These are phyloP conservation scores for Podarcis cretensis DNA, from an alignment of 2,113 vertebrate species.

Conservation along the genomic window DNA sequence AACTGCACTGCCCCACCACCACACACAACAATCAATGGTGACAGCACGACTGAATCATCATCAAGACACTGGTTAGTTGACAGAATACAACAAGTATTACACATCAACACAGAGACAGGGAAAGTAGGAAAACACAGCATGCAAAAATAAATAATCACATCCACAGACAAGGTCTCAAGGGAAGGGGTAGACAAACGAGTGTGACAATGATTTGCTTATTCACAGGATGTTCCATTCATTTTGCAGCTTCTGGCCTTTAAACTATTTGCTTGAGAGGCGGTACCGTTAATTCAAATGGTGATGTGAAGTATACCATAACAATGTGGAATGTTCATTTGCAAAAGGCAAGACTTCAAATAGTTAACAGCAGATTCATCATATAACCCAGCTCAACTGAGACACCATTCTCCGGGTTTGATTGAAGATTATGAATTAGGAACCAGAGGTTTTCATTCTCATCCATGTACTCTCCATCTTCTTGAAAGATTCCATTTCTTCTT, in stretches of 20 bases:
- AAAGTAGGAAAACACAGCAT: slow-evolving; percentile 13
- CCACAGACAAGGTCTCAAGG: neutral
- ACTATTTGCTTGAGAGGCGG: neutral
- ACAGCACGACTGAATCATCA: neutral
- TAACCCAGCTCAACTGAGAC: neutral
- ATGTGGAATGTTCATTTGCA: neutral
- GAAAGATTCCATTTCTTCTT: neutral
- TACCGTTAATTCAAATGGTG: neutral
- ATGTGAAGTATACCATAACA: neutral
- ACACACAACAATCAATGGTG: neutral
- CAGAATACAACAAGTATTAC: neutral
- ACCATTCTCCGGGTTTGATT: slow-evolving; percentile 8
- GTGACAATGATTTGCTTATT: neutral
- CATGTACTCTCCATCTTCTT: slow-evolving; percentile 4
- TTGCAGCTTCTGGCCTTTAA: neutral
- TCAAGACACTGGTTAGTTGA: slow-evolving; percentile 26
- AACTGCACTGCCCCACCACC: neutral
- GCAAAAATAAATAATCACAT: slow-evolving; percentile 26
- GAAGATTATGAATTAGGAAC: slow-evolving; percentile 2
- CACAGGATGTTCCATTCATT: neutral
- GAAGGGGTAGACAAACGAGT: slow-evolving; percentile 24
- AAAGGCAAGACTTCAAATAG: neutral
- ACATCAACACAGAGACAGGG: slow-evolving; percentile 33
- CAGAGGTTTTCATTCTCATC: neutral
- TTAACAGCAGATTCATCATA: neutral